phyloP scores from a whole-genome alignment of 2,888 invertebrate genomes.

The Xestia sexstrigata region DNA sequence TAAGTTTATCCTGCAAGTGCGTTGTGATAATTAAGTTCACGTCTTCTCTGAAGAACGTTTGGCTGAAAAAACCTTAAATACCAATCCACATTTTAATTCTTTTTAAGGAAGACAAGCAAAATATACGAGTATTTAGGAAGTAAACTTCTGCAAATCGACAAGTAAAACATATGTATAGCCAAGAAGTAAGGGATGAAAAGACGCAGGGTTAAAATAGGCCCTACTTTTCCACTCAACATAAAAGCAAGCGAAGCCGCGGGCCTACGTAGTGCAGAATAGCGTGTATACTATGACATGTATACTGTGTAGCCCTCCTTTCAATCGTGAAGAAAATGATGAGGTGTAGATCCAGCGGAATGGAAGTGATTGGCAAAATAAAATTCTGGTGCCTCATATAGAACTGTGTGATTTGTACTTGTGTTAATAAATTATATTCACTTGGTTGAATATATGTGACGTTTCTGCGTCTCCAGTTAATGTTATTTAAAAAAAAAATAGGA shows the following conservation, averaged over 20 bases:
- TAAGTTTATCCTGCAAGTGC: not conserved
- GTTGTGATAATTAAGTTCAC: not conserved
- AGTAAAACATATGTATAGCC: not conserved
- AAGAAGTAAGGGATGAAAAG: not conserved
- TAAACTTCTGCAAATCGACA: not conserved
- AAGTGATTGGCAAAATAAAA: constrained; percentile 56
- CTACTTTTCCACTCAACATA: constrained; percentile 39
- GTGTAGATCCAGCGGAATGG: constrained; percentile 31
- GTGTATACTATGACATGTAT: constrained; percentile 1
- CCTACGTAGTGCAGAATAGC: constrained; percentile 17
- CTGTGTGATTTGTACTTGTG: constrained; percentile 11
- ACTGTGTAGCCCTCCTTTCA: constrained; percentile 32
- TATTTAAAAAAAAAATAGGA: not conserved
- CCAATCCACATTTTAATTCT: not conserved
- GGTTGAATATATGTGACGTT: not conserved
- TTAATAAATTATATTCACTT: constrained; percentile 6
- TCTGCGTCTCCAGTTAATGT: not conserved
- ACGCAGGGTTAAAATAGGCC: constrained; percentile 5
- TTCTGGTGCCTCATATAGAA: constrained; percentile 7
- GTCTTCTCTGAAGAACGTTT: not conserved
- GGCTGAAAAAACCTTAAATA: not conserved
- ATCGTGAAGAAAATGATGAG: constrained; percentile 49
- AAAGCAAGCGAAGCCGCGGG: constrained; percentile 21
- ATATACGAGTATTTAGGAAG: not conserved
- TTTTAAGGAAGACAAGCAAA: not conserved